Conservation (phyloP, 2,888 invertebrate genomes). For the Cordylochernes scorpioides region DNA sequence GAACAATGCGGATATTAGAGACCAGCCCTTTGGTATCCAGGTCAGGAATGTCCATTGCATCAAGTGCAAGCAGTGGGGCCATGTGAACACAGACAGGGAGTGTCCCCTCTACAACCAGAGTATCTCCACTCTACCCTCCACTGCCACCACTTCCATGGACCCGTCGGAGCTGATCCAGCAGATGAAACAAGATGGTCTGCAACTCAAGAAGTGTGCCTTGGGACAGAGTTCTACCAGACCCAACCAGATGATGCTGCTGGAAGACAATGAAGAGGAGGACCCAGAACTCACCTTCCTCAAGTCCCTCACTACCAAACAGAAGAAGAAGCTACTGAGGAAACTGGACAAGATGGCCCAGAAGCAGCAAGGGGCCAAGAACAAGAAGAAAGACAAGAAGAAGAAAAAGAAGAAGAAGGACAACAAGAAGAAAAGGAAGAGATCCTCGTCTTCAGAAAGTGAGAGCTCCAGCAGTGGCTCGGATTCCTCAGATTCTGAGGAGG, state of each 20-base stretch:
- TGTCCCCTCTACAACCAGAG: constrained; percentile 68
- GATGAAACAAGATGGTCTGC: constrained; percentile 70
- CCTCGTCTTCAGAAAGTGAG: too few relatives aligned
- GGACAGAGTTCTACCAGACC: too few relatives aligned
- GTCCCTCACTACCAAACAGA: constrained; percentile 57
- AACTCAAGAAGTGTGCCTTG: constrained; percentile 41
- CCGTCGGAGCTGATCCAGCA: constrained; percentile 51
- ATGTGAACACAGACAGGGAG: constrained; percentile 83
- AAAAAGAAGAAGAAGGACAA: too few relatives aligned
- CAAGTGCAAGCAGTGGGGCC: constrained; percentile 98
- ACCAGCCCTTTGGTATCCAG: constrained; percentile 93
- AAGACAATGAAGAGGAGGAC: constrained; percentile 35
- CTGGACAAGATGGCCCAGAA: too few relatives aligned
- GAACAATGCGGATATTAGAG: constrained; percentile 83
- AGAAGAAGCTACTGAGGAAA: constrained; percentile 57
- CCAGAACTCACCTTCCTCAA: constrained; percentile 42
- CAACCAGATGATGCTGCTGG: too few relatives aligned
- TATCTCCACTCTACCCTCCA: too few relatives aligned
- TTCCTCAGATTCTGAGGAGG: too few relatives aligned
- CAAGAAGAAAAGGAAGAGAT: too few relatives aligned
- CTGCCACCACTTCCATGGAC: constrained; percentile 34
- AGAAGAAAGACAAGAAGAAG: too few relatives aligned
- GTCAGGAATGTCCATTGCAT: constrained; percentile 92
- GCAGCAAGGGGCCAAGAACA: too few relatives aligned
- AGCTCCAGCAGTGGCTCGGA: too few relatives aligned